Base-by-base conservation (phyloP, 2,113 vertebrate species). In the Salminus brasiliensis region DNA sequence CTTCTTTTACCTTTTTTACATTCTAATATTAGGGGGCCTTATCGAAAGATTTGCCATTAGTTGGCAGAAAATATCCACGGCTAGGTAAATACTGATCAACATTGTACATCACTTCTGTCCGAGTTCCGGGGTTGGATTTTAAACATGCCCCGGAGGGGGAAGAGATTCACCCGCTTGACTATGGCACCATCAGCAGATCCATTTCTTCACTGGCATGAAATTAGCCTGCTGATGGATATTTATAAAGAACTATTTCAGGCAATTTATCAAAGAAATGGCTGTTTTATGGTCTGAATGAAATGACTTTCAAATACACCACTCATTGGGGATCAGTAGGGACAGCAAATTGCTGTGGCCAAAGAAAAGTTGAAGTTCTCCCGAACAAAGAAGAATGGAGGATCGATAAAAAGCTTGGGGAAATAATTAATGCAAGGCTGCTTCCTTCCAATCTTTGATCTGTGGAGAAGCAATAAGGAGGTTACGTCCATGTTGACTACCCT, bases 161-260 rank as follows among this genome's bases (percentile, higher is more conserved):
- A 49, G 23, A 13, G 45, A 72, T 55, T 18, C 27, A 55, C 78
- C 62, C 59, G 8, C 23, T 75, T 43, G 47, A 74, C 72, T 47
- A 36, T 49, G 47, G 69, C 52, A 45, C 57, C 73, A 74, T 87
- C 84, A 86, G 80, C 84, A 83, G 76, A 76, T 87, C 74, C 63
- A 85, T 32, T 84, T 83, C 81, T 87, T 82, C 73, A 80, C 6
- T 88, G 84, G 82, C 78, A 88, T 75, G 77, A 74, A 86, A 84
- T 87, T 84, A 86, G 80, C 83, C 82, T 68, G 72, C 74, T 82
- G 47, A 81, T 89, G 86, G 86, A 90, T 89, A 90, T 89, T 89
- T 87, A 88, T 87, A 63, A 87, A 84, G 78, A 32, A 29, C 69
- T 0, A 85, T 87, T 81, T 84, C n/a, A 70, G 80, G 83, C 80